phyloP scores from a whole-genome alignment of 2,888 invertebrate species.

The Hoplodrina blanda region DNA sequence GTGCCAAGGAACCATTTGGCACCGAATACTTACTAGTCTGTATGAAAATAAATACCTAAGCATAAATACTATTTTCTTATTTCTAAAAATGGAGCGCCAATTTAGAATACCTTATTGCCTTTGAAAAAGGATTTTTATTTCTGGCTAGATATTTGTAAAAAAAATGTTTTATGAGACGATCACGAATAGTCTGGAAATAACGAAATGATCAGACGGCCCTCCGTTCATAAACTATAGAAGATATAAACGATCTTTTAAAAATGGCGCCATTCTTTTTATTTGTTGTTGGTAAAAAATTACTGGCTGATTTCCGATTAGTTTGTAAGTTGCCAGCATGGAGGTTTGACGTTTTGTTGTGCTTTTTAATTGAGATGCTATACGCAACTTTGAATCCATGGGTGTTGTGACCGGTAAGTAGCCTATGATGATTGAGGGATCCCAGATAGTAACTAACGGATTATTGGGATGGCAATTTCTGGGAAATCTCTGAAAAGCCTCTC shows the following conservation, averaged over 20 bases:
- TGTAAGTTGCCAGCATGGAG: conserved; percentile 16
- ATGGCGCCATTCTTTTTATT: conserved; percentile 28
- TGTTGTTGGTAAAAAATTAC: conserved; percentile 6
- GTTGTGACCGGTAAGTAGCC: conserved; percentile 4
- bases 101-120: conserved; percentile 24
- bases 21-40: background rate
- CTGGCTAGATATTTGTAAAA: conserved; percentile 35
- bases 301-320: conserved; percentile 28
- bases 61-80: background rate
- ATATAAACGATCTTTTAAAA: conserved; percentile 30
- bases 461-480: background rate
- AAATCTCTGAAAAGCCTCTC: background rate
- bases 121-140: conserved; percentile 24
- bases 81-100: conserved; percentile 33
- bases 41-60: background rate
- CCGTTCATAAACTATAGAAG: conserved; percentile 27
- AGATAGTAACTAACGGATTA: background rate
- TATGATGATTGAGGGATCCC: background rate
- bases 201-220: conserved; percentile 39
- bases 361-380: background rate
- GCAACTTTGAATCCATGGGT: background rate
- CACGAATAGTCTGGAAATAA: conserved; percentile 55
- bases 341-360: background rate
- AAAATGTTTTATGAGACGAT: conserved; percentile 46
- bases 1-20: conserved; percentile 19